Base-by-base conservation (phyloP, 2,797 vertebrate genomes). In the Poeciliopsis presidionis region DNA sequence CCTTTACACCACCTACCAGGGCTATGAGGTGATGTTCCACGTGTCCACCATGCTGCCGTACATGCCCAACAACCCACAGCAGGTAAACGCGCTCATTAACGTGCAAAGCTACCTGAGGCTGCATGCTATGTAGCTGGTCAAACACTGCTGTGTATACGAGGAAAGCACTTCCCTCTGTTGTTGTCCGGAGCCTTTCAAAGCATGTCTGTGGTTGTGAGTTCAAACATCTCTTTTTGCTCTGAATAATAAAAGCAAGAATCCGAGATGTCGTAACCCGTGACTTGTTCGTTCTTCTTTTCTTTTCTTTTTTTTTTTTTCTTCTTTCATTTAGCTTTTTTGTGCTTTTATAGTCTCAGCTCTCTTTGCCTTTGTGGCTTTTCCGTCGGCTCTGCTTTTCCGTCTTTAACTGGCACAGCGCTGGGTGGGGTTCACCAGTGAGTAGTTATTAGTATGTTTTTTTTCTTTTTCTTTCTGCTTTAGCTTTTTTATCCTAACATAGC, bases 1-100 rank as follows among this genome's bases (percentile, higher is more conserved):
- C 18, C 95, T 99, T 59, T 98, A 99, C 92, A 99, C 98, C 1
- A 95, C 94, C 28, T 99, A 97, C 94, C 97, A 98, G 92, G 97
- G 96, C 90, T 99, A 98, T 0, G 98, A 99, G 93, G 96, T 99
- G 95, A 99, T 99, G 98, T 98, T 99, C 95, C 98, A 99, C 0
- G 97, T 99, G 25, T 98, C 97, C 81, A 99, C 98, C 53, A 97
- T 99, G 96, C 96, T 99, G 73, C 98, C 98, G 0, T 98, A 98
- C 86, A 99, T 98, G 81, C 97, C 97, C 91, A 98, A 93, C 95
- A 99, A 99, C 92, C 95, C 97, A 30, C 98, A 99, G 89, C 98
- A 99, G 97, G 98, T 99, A 87, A 80, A 88, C 9, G 5, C 74
- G 72, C 49, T 74, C 22, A 41, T 33, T 16, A 76, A 51, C 78